Evolutionary conservation across 2,797 vertebrate species (phyloP).

Genomic region (Paedocypris micromegethes): DNA sequence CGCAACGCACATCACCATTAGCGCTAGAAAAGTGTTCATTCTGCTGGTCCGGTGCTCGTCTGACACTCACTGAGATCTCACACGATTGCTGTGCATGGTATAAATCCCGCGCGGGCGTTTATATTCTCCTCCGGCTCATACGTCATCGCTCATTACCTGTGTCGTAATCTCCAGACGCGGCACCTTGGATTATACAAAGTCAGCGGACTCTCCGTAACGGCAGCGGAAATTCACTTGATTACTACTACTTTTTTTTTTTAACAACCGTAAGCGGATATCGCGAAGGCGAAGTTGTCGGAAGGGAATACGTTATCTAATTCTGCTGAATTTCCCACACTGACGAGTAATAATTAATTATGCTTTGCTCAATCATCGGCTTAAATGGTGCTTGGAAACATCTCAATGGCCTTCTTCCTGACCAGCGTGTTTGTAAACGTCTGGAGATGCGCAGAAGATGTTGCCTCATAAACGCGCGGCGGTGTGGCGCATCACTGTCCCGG

Average conservation of each 20-base stretch:
- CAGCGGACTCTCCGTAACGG: conserved; percentile 14
- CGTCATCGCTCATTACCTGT: conserved; percentile 45
- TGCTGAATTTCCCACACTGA: conserved; percentile 37
- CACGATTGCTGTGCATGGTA: conserved; percentile 16
- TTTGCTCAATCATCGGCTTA: conserved; percentile 12
- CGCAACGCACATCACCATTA: conserved; percentile 29
- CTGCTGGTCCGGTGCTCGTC: background rate
- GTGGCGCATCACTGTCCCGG: too few relatives aligned
- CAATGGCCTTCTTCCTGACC: background rate
- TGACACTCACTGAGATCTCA: too few relatives aligned
- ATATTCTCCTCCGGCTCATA: conserved; percentile 42
- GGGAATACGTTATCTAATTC: conserved; percentile 6
- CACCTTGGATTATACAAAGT: conserved; percentile 40
- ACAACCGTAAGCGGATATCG: background rate
- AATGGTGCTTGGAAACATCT: conserved; percentile 25
- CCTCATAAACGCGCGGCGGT: conserved; percentile 2
- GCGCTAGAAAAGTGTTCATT: conserved; percentile 39
- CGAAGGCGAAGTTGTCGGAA: conserved; percentile 1
- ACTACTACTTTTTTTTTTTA: too few relatives aligned
- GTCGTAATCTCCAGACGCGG: conserved; percentile 12
- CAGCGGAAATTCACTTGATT: conserved; percentile 32
- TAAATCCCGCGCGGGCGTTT: conserved; percentile 41
- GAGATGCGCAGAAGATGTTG: background rate
- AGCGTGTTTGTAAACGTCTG: background rate
- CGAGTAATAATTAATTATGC: conserved; percentile 13